phyloP scores from a whole-genome alignment of 2,797 vertebrate genomes.

The Pangasius mekongensis region DNA sequence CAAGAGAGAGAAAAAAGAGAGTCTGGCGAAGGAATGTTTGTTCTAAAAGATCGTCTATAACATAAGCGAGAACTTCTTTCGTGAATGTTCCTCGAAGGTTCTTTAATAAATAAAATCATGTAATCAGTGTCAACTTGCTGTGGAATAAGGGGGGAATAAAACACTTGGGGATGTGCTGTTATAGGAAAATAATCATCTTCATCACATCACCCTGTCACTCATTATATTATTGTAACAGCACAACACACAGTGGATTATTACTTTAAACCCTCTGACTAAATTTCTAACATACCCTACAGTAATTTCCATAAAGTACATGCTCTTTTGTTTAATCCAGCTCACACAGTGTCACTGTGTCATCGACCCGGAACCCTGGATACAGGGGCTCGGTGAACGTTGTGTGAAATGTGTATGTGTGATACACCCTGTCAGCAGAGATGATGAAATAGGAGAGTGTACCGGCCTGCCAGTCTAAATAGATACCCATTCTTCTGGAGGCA shows the following conservation, averaged over 20 bases:
- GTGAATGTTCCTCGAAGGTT: too few species aligned
- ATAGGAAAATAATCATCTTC: too few species aligned
- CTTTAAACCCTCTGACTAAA: not conserved
- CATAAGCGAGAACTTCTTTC: too few species aligned
- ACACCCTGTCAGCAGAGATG: constrained; percentile 27
- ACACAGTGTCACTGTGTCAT: constrained; percentile 30
- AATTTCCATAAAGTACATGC: not conserved
- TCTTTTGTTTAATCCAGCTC: not conserved
- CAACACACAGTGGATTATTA: not conserved
- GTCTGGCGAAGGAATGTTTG: too few species aligned
- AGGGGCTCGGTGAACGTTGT: constrained; percentile 30
- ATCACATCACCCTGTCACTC: too few species aligned
- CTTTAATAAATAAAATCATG: too few species aligned
- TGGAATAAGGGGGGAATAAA: too few species aligned
- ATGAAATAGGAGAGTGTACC: constrained; percentile 48
- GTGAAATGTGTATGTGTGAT: constrained; percentile 34
- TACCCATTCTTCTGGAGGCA: constrained; percentile 42
- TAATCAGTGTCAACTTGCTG: too few species aligned
- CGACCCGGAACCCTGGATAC: constrained; percentile 38
- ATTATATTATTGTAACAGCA: not conserved
- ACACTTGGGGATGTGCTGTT: too few species aligned
- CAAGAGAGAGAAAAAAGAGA: too few species aligned
- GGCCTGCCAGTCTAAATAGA: constrained; percentile 48
- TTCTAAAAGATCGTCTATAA: too few species aligned
- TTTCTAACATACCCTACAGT: not conserved